A percentile compares a stretch with the other conserved stretches of the same genome.
Evolutionary conservation across 1,140 invertebrate species (phyloP).

Genomic region (Hormaphis cornu): DNA sequence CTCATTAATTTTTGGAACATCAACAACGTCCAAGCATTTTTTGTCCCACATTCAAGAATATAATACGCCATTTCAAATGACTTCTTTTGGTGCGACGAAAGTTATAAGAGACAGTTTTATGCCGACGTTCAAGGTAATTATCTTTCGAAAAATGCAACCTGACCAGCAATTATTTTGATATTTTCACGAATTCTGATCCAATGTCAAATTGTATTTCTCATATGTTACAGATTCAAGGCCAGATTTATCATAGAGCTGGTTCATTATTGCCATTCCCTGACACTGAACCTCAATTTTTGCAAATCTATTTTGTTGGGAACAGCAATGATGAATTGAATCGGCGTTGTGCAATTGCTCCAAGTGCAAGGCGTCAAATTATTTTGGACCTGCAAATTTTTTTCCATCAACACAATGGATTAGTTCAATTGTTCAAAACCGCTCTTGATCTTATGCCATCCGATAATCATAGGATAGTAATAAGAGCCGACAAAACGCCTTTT

Average conservation of each 20-base stretch:
- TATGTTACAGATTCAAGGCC: background rate
- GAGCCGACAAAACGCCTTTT: background rate
- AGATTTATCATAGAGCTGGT: background rate
- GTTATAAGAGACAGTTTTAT: too few species aligned
- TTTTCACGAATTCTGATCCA: too few species aligned
- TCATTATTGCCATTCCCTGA: background rate
- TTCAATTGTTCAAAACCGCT: background rate
- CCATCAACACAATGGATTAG: background rate
- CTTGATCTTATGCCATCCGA: background rate
- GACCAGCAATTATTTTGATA: too few species aligned
- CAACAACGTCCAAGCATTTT: too few species aligned
- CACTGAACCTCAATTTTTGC: background rate
- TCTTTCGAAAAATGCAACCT: too few species aligned
- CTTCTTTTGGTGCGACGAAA: too few species aligned
- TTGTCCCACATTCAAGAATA: too few species aligned
- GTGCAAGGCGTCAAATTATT: background rate
- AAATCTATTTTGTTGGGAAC: background rate
- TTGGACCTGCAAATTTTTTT: background rate
- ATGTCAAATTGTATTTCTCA: too few species aligned
- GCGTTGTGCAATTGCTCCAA: background rate
- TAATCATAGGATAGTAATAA: background rate
- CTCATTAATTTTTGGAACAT: too few species aligned
- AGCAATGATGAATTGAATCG: background rate
- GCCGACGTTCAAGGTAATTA: too few species aligned
- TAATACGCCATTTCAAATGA: too few species aligned